Evolutionary conservation across 2,888 invertebrate genomes (phyloP), one percentile per base, ranked within the genome.

Genomic region (Mythimna vitellina): DNA sequence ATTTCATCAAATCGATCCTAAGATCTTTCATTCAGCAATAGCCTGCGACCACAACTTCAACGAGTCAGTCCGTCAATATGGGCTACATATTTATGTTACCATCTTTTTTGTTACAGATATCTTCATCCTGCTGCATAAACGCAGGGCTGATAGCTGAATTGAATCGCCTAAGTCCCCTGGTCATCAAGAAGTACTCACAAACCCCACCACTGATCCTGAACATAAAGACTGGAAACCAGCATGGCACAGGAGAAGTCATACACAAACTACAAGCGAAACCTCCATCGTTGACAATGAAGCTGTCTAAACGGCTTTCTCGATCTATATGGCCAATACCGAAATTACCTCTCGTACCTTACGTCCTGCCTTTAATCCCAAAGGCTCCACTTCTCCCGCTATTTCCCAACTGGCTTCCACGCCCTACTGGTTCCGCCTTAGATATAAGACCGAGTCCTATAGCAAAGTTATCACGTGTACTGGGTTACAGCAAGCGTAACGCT

Each of bases 191-290:
- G 76, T 78, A 83, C 12, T 85, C 87, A 0, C 88, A 87, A 14
- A 88, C 87, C 22, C 85, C 92, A 1, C 93, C 94, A 20, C 85
- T 93, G 0, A 85, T 89, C 69, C 90, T 93, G 22, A 93, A 92
- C 66, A 87, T 92, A 8, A 88, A 89, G 32, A 78, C 90, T 2
- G 86, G 87, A 80, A 62, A 75, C 66, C 56, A 60, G 32, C 72
- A 60, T 0, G 5, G 51, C 1, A 12, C 38, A 5, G 56, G 35
- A 12, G 72, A 57, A 14, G 0, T 74, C 3, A 0, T 81, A 7
- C 60, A 70, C 1, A 69, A 61, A 25, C 10, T 77, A 10, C 56
- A 61, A 46, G 51, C 22, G 1, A 70, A 73, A 5, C 58, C 58
- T 2, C 57, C 66, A 0, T 46, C 65, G 14, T 20, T 62, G 10